phyloP scores from a whole-genome alignment of 2,888 invertebrate genomes.

The Cantharis flavilabris region DNA sequence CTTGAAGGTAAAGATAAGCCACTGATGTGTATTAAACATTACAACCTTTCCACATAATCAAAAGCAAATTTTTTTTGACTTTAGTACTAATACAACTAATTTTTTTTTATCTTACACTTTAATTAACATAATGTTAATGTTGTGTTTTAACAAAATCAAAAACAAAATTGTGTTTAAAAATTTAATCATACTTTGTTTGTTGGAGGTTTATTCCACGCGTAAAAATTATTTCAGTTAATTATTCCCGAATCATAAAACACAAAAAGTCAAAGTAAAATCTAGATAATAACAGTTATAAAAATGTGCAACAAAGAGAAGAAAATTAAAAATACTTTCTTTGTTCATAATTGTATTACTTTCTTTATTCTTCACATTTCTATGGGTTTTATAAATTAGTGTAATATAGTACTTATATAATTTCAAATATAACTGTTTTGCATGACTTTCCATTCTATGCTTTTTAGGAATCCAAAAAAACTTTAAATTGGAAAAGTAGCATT shows the following conservation, averaged over 20 bases:
- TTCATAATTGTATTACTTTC: background rate
- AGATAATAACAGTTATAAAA: background rate
- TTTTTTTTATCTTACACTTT: background rate
- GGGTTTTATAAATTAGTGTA: background rate
- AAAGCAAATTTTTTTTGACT: background rate
- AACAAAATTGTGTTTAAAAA: background rate
- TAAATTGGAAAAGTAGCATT: background rate
- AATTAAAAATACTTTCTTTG: background rate
- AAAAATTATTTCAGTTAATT: background rate
- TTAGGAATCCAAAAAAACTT: background rate
- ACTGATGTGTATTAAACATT: background rate
- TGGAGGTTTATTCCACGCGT: background rate
- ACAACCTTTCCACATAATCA: background rate
- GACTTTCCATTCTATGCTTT: background rate
- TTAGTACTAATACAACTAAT: background rate
- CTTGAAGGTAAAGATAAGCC: background rate
- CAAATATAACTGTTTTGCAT: background rate
- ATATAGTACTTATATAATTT: background rate
- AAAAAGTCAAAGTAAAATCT: background rate
- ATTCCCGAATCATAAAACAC: background rate
- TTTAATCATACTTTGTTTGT: background rate
- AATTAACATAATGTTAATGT: background rate
- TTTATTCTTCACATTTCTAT: background rate
- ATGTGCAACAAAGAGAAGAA: too few species aligned
- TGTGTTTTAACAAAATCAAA: too few species aligned